Evolutionary conservation across 1,140 invertebrate genomes (phyloP).

Genomic region (Trypoxylus dichotomus): DNA sequence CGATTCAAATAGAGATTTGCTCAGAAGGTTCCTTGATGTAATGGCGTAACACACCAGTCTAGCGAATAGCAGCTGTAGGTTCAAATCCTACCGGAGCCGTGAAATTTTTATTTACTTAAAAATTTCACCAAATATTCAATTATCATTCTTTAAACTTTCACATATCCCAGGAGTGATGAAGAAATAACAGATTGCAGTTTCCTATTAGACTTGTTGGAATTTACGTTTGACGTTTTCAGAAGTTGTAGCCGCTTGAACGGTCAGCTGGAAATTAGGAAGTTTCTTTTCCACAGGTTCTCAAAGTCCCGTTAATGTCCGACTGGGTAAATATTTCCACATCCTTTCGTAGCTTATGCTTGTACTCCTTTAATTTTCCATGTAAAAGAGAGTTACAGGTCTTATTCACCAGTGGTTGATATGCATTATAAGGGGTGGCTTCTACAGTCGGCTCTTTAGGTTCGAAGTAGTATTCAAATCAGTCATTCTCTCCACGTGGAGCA

Average conservation of each 20-base stretch:
- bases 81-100: too few relatives aligned
- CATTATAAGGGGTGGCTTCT: neutral
- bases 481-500: constrained; percentile 49
- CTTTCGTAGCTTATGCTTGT: constrained; percentile 41
- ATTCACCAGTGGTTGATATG: constrained; percentile 4
- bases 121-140: too few relatives aligned
- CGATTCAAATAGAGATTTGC: too few relatives aligned
- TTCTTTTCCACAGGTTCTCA: constrained; percentile 47
- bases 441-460: neutral
- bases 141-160: constrained; percentile 35
- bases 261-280: constrained; percentile 48
- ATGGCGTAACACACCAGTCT: too few relatives aligned
- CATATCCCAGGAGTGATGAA: constrained; percentile 44
- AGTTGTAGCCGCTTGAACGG: constrained; percentile 46
- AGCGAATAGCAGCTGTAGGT: too few relatives aligned
- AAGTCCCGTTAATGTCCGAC: constrained; percentile 39
- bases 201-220: constrained; percentile 46
- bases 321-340: constrained; percentile 43
- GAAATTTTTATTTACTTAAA: too few relatives aligned
- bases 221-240: constrained; percentile 44
- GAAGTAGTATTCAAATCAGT: constrained; percentile 46
- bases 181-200: constrained; percentile 46
- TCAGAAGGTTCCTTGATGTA: too few relatives aligned
- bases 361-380: constrained; percentile 48
- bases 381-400: constrained; percentile 44